Percentiles rank a stretch among this genome's conserved stretches.
Evolutionary conservation across 2,113 vertebrate genomes (phyloP).

Genomic region (Psittacus erithacus): DNA sequence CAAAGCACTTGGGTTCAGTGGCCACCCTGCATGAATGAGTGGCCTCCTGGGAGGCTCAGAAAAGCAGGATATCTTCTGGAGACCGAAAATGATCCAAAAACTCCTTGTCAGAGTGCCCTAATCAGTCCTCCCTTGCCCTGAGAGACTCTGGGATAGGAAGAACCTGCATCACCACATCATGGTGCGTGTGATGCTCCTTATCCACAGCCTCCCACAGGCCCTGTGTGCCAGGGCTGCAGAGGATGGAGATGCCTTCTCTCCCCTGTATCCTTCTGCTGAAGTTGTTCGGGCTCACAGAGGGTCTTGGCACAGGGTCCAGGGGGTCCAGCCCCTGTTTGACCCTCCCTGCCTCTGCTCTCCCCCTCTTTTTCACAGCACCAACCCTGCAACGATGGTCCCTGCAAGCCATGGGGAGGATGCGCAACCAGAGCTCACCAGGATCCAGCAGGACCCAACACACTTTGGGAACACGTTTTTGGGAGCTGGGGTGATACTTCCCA

Average conservation of each 20-base stretch:
- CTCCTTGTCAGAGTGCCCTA: background rate
- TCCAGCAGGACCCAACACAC: background rate
- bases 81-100: background rate
- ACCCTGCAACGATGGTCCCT: background rate
- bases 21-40: background rate
- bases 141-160: background rate
- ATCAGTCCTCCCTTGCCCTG: rapidly evolving
- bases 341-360: background rate
- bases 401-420: rapidly evolving
- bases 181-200: background rate
- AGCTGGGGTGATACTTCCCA: background rate
- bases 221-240: background rate
- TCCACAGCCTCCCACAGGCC: background rate
- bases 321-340: background rate
- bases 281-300: background rate
- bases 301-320: background rate
- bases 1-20: background rate
- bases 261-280: background rate
- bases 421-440: background rate
- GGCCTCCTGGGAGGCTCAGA: background rate
- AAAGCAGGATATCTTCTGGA: background rate
- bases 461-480: background rate
- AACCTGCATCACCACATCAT: background rate
- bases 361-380: background rate
- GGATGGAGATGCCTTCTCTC: background rate